Base-by-base conservation (phyloP, 1,140 invertebrate genomes). In the Lanistes nyassanus region DNA sequence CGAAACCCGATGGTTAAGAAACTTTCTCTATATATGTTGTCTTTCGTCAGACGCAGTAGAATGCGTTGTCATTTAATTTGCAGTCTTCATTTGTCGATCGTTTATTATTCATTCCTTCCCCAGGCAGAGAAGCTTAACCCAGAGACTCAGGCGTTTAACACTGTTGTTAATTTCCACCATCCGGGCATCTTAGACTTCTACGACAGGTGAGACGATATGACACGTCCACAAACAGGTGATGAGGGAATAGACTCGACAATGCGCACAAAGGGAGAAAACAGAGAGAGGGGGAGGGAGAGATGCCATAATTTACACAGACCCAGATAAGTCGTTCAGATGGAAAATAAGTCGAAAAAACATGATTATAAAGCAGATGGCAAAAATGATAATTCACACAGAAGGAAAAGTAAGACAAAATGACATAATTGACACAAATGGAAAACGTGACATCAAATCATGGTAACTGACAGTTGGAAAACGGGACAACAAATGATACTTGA, bases 91-190 rank as follows among this genome's bases (percentile, higher is more conserved):
- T n/a, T n/a, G n/a, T n/a, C n/a, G n/a, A n/a, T n/a, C n/a, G n/a
- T n/a, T n/a, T n/a, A n/a, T n/a, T n/a, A n/a, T n/a, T n/a, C n/a
- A n/a, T n/a, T n/a, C n/a, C 19, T 47, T 47, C 5, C 5, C 9
- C 62, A 81, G 79, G 76, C 75, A 2, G 70, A 78, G 37, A 69
- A 73, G 39, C 62, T 91, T n/a, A 77, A 83, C 11, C 85, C 84
- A 11, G 90, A 91, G 74, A 85, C 90, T n/a, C 91, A 92, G 65
- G 89, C 88, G 60, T 90, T 90, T 66, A 90, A 89, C 82, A 90
- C 91, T 69, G 89, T 92, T 37, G 88, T 92, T 64, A 92, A 76
- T 34, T 85, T 85, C 90, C 5, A 91, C 89, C 26, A 90, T 91
- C 77, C 89, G 90, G 66, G 90, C 91, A 84, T 92, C 89, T 9